These are phyloP conservation scores for Heliangelus exortis DNA, from an alignment of 2,797 vertebrate species.

Conservation along the genomic window DNA sequence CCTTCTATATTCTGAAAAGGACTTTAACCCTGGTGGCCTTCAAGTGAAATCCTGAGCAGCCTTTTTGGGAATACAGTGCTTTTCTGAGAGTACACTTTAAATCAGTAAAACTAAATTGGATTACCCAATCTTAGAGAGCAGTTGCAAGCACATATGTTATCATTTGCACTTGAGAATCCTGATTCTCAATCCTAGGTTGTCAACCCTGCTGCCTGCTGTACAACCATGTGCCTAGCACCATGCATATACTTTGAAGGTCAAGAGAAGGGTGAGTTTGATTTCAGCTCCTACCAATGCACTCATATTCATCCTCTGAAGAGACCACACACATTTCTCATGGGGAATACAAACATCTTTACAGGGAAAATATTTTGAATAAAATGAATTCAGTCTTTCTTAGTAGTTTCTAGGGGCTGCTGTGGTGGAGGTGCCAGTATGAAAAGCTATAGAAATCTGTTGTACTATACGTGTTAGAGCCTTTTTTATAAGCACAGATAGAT, in stretches of 20 bases:
- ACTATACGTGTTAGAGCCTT: not conserved
- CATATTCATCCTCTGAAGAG: not conserved
- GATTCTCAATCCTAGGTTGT: too few species aligned
- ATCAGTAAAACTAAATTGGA: not conserved
- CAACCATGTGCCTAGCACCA: not conserved
- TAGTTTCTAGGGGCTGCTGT: not conserved
- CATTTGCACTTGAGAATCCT: not conserved
- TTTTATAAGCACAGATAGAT: not conserved
- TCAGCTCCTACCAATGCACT: not conserved
- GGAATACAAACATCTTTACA: not conserved
- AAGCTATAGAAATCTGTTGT: not conserved
- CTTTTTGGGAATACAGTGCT: not conserved
- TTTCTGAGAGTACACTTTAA: not conserved
- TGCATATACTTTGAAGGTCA: not conserved
- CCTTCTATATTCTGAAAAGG: not conserved
- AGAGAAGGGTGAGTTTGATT: not conserved
- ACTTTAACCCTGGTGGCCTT: not conserved
- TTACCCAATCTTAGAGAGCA: not conserved
- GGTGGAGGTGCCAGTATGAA: not conserved
- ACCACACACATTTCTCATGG: not conserved
- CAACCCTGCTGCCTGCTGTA: not conserved
- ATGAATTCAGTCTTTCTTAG: not conserved
- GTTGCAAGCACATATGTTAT: not conserved
- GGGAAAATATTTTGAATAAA: not conserved
- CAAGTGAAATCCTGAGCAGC: not conserved